Evolutionary conservation across 2,113 vertebrate species (phyloP), one percentile per base, ranked within the genome.

Genomic region (Antennarius striatus): DNA sequence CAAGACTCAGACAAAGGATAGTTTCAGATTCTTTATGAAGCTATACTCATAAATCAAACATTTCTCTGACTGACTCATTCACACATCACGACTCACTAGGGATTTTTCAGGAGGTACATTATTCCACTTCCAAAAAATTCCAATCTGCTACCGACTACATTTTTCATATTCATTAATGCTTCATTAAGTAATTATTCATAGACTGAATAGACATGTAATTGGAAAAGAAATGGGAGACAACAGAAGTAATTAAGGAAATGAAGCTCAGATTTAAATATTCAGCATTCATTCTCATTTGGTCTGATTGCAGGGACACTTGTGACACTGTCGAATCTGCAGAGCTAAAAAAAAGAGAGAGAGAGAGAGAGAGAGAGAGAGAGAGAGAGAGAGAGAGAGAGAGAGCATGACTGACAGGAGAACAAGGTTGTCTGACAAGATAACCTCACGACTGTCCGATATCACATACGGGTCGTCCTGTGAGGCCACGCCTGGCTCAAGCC

Each of bases 181-280:
- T 83, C 73, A 78, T 86, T 84, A 54, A 72, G 77, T 88, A 68
- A 85, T 84, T 88, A 91, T 91, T 90, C 89, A 89, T 88, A 75
- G 80, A 73, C 55, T 47, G 42, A 66, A 46, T 71, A 68, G 75
- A 79, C 79, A 85, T 82, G 73, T 81, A 72, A 87, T 88, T 88
- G 82, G 74, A 68, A 70, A 77, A 55, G 63, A 79, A 86, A 87
- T 86, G 64, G 71, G 75, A 70, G 56, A 73, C 62, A 83, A 84
- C 73, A 81, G 75, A 82, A 80, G 85, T 76, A 87, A 88, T 79
- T 80, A 80, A 72, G 71, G 47, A 84, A 88, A 90, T 87, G 65
- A 83, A 77, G 75, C 68, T 48, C 6, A 43, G 61, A 69, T 82
- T 83, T 86, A 76, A 80, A 89, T 77, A 85, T 84, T 85, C 67